Base-by-base conservation (phyloP, 2,113 vertebrate genomes). In the Shinisaurus crocodilurus region DNA sequence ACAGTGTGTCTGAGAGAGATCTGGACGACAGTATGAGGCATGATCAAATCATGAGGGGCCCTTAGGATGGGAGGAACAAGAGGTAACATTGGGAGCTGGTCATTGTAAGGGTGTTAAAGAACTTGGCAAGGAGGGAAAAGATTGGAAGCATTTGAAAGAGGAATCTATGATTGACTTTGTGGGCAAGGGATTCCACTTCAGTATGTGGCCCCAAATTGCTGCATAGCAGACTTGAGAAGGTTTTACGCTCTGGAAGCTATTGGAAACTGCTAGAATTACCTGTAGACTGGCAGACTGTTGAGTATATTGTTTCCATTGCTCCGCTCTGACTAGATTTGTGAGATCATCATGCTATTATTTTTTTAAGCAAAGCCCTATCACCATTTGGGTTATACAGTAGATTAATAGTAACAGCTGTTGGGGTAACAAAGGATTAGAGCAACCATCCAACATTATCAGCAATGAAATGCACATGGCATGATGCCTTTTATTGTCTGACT, bases 401-500 rank as follows among this genome's bases (percentile, higher is more conserved):
- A 94, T 95, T 95, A 95, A 86, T 85, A 93, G 92, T 63, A 95
- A 93, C 95, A 95, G 95, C 93, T 94, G 94, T 90, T 90, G 82
- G 84, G 60, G 89, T 91, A 90, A 63, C 90, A 86, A 90, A 88
- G 90, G 88, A 94, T 94, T 93, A 91, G 85, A 92, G 69, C 93
- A 93, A 93, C 88, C 85, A 1, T 90, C 87, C 90, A 90, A 92
- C 90, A 90, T 84, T 88, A 95, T 90, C 91, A 89, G 91, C 89
- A 92, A 85, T 89, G 94, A 93, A 96, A 94, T 88, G 91, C 86
- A 91, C 82, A 67, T 91, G 93, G 90, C 90, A 92, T 91, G 93
- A 94, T 80, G 67, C 82, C 89, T 95, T 90, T 87, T 84, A 77
- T 91, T 92, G 85, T 90, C 90, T 83, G 87, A 86, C n/a, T 25